Percentiles rank a stretch among this genome's conserved stretches.
Conservation (phyloP, 2,113 vertebrate genomes). For the Uria aalge region DNA sequence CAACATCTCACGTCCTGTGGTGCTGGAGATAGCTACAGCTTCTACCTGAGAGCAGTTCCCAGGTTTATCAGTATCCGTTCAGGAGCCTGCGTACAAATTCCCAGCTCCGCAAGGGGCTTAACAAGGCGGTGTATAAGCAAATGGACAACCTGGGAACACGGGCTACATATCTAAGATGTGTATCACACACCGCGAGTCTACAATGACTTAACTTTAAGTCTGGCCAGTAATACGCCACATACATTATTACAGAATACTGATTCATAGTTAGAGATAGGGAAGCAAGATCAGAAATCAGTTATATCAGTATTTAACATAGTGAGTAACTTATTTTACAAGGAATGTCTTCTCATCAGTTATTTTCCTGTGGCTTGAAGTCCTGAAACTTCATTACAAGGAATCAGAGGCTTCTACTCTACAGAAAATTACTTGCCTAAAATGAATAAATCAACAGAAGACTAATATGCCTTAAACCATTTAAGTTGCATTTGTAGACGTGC, state of each 20-base stretch:
- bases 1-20: neutral
- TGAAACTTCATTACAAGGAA: slow-evolving; percentile 5
- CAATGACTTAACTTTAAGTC: neutral
- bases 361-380: neutral
- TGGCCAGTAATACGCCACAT: neutral
- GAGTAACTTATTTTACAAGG: neutral
- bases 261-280: neutral
- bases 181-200: rapidly evolving
- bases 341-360: neutral
- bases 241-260: neutral
- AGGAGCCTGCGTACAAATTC: neutral
- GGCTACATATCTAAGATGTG: neutral
- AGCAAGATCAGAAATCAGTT: neutral
- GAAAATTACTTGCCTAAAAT: slow-evolving; percentile 9
- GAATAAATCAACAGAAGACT: neutral
- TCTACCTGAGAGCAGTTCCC: neutral
- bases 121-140: neutral
- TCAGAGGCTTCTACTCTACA: neutral
- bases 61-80: neutral
- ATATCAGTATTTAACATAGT: neutral
- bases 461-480: neutral
- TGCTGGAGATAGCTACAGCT: neutral
- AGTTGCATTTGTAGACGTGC: neutral
- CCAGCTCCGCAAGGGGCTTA: neutral
- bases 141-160: neutral